Conservation (phyloP, 2,113 vertebrate species). For the Corythornis madagascariensis region DNA sequence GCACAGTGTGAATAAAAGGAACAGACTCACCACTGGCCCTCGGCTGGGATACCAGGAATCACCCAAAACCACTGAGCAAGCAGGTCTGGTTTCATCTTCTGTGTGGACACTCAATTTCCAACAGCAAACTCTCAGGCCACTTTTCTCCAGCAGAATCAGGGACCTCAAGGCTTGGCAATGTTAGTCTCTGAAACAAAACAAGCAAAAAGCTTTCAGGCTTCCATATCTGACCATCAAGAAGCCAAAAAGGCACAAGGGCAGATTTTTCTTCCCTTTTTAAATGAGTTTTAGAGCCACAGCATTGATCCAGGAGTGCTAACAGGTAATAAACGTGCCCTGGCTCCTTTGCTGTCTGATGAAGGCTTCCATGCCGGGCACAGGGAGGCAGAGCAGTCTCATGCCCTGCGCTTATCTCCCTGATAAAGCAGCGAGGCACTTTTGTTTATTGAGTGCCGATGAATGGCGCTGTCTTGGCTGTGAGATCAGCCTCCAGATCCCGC, state of each 20-base stretch:
- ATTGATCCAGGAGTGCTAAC: not conserved
- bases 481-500: not conserved
- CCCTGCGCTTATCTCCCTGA: not conserved
- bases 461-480: constrained; percentile 7
- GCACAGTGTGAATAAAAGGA: not conserved
- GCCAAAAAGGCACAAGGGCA: not conserved
- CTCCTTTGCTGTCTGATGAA: not conserved
- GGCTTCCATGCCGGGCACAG: not conserved
- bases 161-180: not conserved
- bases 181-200: not conserved
- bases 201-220: not conserved
- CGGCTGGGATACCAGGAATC: not conserved
- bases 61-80: not conserved
- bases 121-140: not conserved
- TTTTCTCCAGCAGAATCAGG: not conserved
- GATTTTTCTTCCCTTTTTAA: not conserved
- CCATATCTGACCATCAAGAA: not conserved
- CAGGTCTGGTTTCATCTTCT: not conserved
- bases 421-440: constrained; percentile 15
- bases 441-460: constrained; percentile 53
- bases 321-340: not conserved
- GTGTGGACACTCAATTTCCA: not conserved
- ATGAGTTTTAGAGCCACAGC: not conserved
- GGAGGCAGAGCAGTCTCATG: not conserved
- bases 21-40: not conserved